Evolutionary conservation across 23 tunicate species (phyloP).

Genomic region (Phallusia fumigata): DNA sequence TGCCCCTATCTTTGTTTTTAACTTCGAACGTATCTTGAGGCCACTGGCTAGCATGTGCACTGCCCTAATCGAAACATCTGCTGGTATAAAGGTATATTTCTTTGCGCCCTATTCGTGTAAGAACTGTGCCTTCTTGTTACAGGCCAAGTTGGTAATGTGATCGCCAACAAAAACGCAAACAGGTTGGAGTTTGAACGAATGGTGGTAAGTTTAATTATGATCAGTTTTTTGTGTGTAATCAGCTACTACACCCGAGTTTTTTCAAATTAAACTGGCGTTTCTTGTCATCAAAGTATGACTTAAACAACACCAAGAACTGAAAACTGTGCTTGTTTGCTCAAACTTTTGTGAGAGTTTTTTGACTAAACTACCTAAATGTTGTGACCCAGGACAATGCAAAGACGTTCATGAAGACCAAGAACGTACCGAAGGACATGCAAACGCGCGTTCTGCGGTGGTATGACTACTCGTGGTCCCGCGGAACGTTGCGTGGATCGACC

Average conservation of each 20-base stretch:
- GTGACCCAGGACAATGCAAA: slow-evolving; percentile 78
- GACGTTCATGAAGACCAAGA: slow-evolving; percentile 78
- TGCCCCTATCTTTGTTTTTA: too few species aligned
- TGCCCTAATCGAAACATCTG: too few species aligned
- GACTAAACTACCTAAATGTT: background rate
- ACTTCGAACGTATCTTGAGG: too few species aligned
- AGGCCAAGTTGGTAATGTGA: slow-evolving; percentile 97
- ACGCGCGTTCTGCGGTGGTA: slow-evolving; percentile 89
- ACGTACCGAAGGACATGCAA: slow-evolving; percentile 73
- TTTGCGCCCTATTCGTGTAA: background rate
- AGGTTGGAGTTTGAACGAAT: slow-evolving; percentile 75
- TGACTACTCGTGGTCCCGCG: slow-evolving; percentile 86
- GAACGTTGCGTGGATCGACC: slow-evolving; percentile 59
- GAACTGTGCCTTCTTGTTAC: background rate
- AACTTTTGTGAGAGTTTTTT: background rate
- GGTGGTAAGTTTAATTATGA: slow-evolving; percentile 50
- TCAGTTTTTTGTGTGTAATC: background rate
- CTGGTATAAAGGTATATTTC: too few species aligned
- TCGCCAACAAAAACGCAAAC: slow-evolving; percentile 73
- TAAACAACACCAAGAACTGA: too few species aligned
- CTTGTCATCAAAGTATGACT: too few species aligned
- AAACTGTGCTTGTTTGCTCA: too few species aligned
- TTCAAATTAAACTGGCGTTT: too few species aligned
- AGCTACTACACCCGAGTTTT: too few species aligned
- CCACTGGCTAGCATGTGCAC: too few species aligned